Evolutionary conservation across 2,888 invertebrate species (phyloP), one percentile per base, ranked within the genome.

Genomic region (Nasonia oneida): DNA sequence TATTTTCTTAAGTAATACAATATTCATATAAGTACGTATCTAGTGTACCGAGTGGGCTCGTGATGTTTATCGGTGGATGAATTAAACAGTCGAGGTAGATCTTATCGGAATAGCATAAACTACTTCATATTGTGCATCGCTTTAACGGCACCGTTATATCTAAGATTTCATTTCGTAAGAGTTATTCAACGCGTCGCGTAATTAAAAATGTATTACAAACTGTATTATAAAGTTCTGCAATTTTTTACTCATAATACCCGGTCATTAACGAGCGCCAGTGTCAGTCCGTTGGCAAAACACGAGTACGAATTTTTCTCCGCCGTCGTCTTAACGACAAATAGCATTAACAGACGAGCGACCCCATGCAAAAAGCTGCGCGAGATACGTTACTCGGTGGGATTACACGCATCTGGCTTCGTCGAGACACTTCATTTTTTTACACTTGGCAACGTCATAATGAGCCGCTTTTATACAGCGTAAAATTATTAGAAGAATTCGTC

Each of bases 401-500:
- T 80, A 73, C 33, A 53, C 53, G 6, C 53, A 37, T 57, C 10
- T 57, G 73, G 71, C 71, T 81, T 81, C 75, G 29, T 47, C 15
- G 23, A 50, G 71, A 47, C 57, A 29, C 50, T 8, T 4, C 37
- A 37, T 57, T 39, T 61, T 71, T 33, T 10, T 23, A 29, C 53
- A 61, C n/a, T 37, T 6, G 57, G 0, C 29, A n/a, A 37, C 42
- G 42, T 4, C n/a, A 4, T 29, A 29, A 29, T 18, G 53, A 53
- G 53, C 53, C 2, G n/a, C 57, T 18, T 1, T 57, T 42, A 42
- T 6, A 42, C 42, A 12, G 12, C 8, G 12, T 10, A 12, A 57
- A 57, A n/a, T 57, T 57, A 57, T 57, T 57, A 57, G n/a, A 10
- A 10, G 12, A 47, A 47, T 12, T 47, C 47, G 47, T 12, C 47